Evolutionary conservation across 2,797 vertebrate species (phyloP).

Genomic region (Channa striata): DNA sequence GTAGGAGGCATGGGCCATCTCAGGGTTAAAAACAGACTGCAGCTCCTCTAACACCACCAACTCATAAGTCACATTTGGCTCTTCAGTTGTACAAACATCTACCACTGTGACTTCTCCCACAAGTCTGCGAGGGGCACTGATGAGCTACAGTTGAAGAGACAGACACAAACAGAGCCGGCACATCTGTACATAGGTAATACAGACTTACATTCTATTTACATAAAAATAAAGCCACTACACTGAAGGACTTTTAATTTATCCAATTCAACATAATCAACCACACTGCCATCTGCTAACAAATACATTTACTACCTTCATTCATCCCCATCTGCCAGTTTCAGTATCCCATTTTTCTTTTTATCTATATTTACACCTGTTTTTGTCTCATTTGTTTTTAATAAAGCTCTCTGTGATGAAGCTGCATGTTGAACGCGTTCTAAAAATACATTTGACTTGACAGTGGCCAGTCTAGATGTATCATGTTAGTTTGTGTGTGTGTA

Average conservation of each 20-base stretch:
- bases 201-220: no score
- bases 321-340: not conserved
- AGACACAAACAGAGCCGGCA: constrained; percentile 1
- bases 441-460: constrained; percentile 26
- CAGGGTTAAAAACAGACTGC: constrained; percentile 93
- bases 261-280: constrained; percentile 10
- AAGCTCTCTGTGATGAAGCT: constrained; percentile 20
- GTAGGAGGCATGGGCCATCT: constrained; percentile 97
- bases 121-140: constrained; percentile 76
- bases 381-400: constrained; percentile 12
- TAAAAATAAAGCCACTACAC: no score
- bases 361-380: constrained; percentile 10
- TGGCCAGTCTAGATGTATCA: constrained; percentile 9
- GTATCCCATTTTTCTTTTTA: constrained; percentile 11
- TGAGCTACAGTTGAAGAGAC: constrained; percentile 69
- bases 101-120: constrained; percentile 86
- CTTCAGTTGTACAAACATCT: constrained; percentile 83
- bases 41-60: constrained; percentile 89
- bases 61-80: constrained; percentile 84
- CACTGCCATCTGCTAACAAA: constrained; percentile 8
- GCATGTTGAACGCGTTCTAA: constrained; percentile 25
- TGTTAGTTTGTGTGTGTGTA: not conserved
- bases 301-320: not conserved
- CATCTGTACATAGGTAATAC: not conserved
- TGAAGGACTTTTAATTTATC: not conserved